Percentiles rank a stretch among this genome's conserved stretches.
Evolutionary conservation across 2,888 invertebrate species (phyloP).

Genomic region (Campoplex capitator): DNA sequence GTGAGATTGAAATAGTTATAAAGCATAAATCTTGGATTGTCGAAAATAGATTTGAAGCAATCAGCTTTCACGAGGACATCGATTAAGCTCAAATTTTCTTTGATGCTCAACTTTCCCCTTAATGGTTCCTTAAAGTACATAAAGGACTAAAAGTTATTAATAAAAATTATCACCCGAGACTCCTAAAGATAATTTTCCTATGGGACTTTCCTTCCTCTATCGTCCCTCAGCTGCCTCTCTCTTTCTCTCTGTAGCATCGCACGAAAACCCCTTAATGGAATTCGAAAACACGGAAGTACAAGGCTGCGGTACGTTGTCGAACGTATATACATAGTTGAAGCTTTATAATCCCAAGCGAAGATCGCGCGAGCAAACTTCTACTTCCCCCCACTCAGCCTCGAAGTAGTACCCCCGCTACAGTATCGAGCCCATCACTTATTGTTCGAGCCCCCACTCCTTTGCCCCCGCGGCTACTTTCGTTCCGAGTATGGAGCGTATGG

Average conservation of each 20-base stretch:
- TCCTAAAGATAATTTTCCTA: neutral
- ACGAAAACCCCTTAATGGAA: conserved; percentile 42
- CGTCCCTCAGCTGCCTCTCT: neutral
- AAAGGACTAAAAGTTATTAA: neutral
- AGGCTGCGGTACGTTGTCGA: conserved; percentile 24
- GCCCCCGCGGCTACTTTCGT: neutral
- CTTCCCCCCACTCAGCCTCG: neutral
- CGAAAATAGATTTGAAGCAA: neutral
- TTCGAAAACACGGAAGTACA: conserved; percentile 37
- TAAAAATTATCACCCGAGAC: neutral
- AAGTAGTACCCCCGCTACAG: neutral
- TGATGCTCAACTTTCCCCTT: no score
- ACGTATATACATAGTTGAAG: neutral
- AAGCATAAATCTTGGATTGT: neutral
- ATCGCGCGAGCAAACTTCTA: neutral
- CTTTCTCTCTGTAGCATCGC: neutral
- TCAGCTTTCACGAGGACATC: no score
- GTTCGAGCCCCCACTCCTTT: neutral
- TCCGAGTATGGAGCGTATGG: neutral
- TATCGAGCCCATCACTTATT: neutral
- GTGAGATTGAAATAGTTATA: neutral
- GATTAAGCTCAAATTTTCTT: neutral
- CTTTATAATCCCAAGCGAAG: neutral
- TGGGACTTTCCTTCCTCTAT: neutral
- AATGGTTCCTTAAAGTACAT: no score